phyloP scores from a whole-genome alignment of 2,797 vertebrate genomes.

The Sandelia bainsii region DNA sequence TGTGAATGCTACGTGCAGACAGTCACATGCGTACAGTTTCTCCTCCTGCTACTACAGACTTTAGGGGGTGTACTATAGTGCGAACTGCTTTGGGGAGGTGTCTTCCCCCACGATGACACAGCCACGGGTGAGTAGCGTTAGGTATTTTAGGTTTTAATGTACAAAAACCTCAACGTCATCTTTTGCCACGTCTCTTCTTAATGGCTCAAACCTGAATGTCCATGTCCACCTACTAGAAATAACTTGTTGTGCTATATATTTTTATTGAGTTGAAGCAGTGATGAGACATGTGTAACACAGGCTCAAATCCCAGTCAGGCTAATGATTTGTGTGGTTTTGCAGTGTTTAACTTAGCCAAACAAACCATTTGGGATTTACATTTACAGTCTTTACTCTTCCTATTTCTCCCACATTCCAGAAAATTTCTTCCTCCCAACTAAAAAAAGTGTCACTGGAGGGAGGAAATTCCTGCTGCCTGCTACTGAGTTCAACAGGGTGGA shows the following conservation, averaged over 20 bases:
- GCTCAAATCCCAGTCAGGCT: not conserved
- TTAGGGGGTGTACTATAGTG: slow-evolving; percentile 49
- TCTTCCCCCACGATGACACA: slow-evolving; percentile 30
- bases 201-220: not conserved
- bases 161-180: not conserved
- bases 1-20: slow-evolving; percentile 83
- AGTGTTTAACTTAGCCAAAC: not conserved
- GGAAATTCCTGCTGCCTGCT: slow-evolving; percentile 57
- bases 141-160: slow-evolving; percentile 14
- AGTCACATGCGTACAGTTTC: slow-evolving; percentile 73
- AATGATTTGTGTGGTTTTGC: not conserved
- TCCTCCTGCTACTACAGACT: slow-evolving; percentile 8
- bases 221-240: not conserved
- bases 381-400: not conserved
- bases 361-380: slow-evolving; percentile 5
- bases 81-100: slow-evolving; percentile 54
- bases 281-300: no score
- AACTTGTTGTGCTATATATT: not conserved
- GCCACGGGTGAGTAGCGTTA: slow-evolving; percentile 7
- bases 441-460: slow-evolving; percentile 43
- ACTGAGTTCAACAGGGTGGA: slow-evolving; percentile 63
- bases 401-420: slow-evolving; percentile 65
- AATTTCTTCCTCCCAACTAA: slow-evolving; percentile 29
- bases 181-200: slow-evolving; percentile 29
- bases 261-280: not conserved